Evolutionary conservation across 2,113 vertebrate genomes (phyloP), one percentile per base, ranked within the genome.

Genomic region (Trichechus manatus): DNA sequence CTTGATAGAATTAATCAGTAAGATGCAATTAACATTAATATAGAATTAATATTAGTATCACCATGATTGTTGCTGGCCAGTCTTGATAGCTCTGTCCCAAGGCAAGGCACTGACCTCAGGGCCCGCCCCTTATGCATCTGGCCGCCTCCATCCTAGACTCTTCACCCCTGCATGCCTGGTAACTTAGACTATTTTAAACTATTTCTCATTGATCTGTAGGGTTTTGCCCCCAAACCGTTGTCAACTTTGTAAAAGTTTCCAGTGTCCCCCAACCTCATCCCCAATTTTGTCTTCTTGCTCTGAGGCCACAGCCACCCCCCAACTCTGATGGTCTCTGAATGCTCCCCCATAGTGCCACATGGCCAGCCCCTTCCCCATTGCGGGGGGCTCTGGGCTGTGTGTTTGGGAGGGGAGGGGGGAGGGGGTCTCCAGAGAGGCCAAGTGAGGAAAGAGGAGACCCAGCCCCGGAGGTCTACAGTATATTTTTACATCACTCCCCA

Each of bases 401-500:
- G 31, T 36, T 29, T 11, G 36, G 87, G 50, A 17, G 59, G 53
- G 36, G 17, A 47, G 20, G 36, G 17, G 29, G 5, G 36, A 31
- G 39, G 0, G 25, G 81, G 53, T 15, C 61, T n/a, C 77, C 17
- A 31, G 36, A 56, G 42, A 75, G 44, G 75, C 56, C 7, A 29
- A 84, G 66, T 56, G 13, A 56, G 13, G 81, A 68, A 6, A 19
- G 61, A 81, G 27, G 29, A 19, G 31, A 31, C 78, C 14, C 5
- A 29, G 56, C 83, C 25, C 63, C 81, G 27, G 85, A 20, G 63
- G 80, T 56, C 85, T 19, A 29, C 72, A 53, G 70, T 82, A 90
- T 91, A 82, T 86, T 93, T 93, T 93, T 53, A 82, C 31, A 89
- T 50, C 74, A 22, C 22, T 61, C 86, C 91, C 91, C 91, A 29